These are phyloP conservation scores for Cinclus mexicanus DNA, from an alignment of 2,113 vertebrate genomes.

Conservation along the genomic window DNA sequence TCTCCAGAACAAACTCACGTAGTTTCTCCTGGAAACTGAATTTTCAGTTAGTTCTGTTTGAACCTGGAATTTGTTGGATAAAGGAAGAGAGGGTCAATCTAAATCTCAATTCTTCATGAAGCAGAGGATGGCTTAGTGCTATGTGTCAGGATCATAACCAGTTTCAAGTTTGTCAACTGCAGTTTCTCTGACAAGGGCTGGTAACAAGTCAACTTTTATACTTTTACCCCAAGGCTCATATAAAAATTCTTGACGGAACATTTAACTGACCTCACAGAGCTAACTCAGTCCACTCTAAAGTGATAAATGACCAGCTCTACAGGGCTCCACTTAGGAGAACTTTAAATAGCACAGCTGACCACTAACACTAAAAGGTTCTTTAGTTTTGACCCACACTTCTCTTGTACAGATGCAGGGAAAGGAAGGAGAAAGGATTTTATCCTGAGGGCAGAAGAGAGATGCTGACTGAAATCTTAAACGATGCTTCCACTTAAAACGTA, in stretches of 20 bases:
- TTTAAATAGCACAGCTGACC: slow-evolving; percentile 39
- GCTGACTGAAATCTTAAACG: not conserved
- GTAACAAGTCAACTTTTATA: not conserved
- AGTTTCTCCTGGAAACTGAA: not conserved
- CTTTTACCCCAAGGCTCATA: not conserved
- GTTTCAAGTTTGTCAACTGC: not conserved
- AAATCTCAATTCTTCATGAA: not conserved
- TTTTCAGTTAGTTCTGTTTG: not conserved
- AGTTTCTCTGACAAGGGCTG: not conserved
- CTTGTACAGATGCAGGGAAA: not conserved
- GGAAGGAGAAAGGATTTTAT: not conserved
- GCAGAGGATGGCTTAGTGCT: not conserved
- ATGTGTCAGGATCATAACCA: not conserved
- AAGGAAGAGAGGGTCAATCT: slow-evolving; percentile 1
- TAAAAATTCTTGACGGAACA: not conserved
- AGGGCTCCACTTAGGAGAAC: not conserved
- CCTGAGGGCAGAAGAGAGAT: not conserved
- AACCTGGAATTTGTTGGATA: not conserved
- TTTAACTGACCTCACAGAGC: slow-evolving; percentile 19
- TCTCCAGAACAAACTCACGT: not conserved
- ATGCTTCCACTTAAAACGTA: not conserved
- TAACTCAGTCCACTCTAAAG: slow-evolving; percentile 10
- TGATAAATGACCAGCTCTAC: not conserved
- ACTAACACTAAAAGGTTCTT: slow-evolving; percentile 25
- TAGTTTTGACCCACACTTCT: not conserved